Evolutionary conservation across 2,888 invertebrate species (phyloP).

Genomic region (Scotopteryx bipunctaria): DNA sequence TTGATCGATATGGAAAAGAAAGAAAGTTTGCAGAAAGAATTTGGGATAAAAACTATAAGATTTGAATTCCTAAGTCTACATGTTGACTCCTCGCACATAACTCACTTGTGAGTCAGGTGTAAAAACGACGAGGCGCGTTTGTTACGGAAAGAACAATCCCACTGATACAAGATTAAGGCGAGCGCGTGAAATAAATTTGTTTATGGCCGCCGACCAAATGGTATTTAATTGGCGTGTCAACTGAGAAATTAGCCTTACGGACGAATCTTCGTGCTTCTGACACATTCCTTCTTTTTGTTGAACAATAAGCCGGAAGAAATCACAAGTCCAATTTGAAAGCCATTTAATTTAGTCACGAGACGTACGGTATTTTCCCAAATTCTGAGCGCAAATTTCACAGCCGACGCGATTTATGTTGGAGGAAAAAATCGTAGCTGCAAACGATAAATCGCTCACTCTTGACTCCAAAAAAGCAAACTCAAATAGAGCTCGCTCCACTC

Average conservation of each 20-base stretch:
- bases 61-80: conserved; percentile 38
- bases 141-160: conserved; percentile 72
- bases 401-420: conserved; percentile 53
- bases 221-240: conserved; percentile 72
- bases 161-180: conserved; percentile 73
- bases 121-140: conserved; percentile 64
- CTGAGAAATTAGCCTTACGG: conserved; percentile 39
- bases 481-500: conserved; percentile 51
- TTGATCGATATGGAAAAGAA: conserved; percentile 19
- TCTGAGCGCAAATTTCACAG: conserved; percentile 45
- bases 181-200: conserved; percentile 71
- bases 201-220: conserved; percentile 63
- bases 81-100: conserved; percentile 46
- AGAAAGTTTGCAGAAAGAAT: conserved; percentile 21
- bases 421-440: conserved; percentile 57
- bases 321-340: conserved; percentile 20
- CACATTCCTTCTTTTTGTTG: conserved; percentile 39
- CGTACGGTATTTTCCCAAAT: conserved; percentile 40
- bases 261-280: conserved; percentile 36
- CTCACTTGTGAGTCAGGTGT: conserved; percentile 58
- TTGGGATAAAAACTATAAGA: background rate
- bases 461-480: conserved; percentile 52
- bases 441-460: conserved; percentile 63
- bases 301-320: conserved; percentile 18
- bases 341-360: conserved; percentile 32